Percentiles rank a stretch among this genome's conserved stretches.
These are phyloP conservation scores for Ceyx cyanopectus DNA, from an alignment of 2,113 vertebrate species.

Conservation along the genomic window DNA sequence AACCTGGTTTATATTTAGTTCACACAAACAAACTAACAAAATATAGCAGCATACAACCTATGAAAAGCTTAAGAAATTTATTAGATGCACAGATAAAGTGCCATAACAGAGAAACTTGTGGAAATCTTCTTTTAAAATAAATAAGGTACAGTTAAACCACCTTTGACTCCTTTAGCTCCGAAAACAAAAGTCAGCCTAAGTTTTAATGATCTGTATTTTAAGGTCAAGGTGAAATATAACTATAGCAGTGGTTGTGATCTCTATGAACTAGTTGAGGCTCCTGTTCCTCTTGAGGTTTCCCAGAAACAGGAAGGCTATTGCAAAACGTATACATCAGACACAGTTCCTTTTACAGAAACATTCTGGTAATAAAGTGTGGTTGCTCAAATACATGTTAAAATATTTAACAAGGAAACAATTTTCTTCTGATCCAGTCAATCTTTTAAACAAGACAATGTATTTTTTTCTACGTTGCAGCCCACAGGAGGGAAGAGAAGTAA, in stretches of 20 bases:
- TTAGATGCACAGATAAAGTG: conserved; percentile 72
- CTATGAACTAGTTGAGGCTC: neutral
- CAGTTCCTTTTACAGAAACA: conserved; percentile 73
- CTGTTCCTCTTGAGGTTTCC: conserved; percentile 49
- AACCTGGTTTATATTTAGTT: conserved; percentile 23
- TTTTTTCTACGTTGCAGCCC: conserved; percentile 62
- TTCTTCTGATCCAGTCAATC: conserved; percentile 71
- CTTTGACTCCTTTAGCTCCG: conserved; percentile 55
- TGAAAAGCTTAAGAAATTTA: conserved; percentile 73
- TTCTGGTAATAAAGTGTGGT: conserved; percentile 66
- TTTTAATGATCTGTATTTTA: conserved; percentile 57
- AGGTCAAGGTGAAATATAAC: conserved; percentile 66
- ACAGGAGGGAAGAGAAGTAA: conserved; percentile 56
- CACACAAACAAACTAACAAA: conserved; percentile 54
- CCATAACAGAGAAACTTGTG: conserved; percentile 63
- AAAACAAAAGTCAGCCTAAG: conserved; percentile 27
- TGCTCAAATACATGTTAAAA: conserved; percentile 71
- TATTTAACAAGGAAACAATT: conserved; percentile 73
- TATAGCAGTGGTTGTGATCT: conserved; percentile 38
- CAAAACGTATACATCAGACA: conserved; percentile 50
- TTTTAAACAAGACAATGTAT: conserved; percentile 73
- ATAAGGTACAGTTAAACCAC: conserved; percentile 69
- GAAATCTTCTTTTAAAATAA: conserved; percentile 69
- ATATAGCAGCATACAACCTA: conserved; percentile 64
- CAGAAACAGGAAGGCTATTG: conserved; percentile 63